Base-by-base conservation (phyloP, 2,113 vertebrate species). In the Gulo gulo region DNA sequence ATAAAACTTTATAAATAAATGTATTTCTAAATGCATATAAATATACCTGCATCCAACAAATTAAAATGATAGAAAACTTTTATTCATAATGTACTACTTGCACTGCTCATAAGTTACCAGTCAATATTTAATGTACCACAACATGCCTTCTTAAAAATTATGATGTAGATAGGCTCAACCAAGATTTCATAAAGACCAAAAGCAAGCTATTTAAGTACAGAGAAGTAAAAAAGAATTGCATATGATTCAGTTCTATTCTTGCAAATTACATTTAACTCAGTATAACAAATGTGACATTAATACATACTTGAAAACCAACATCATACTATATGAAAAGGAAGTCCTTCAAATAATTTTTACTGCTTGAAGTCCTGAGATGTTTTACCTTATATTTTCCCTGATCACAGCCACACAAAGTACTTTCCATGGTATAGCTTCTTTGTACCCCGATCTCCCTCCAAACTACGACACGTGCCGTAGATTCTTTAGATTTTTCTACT, bases 341-440 rank as follows among this genome's bases (percentile, higher is more conserved):
- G 14, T 61, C 45, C 34, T 73, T 10, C 74, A 88, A 84, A 23
- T 57, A 23, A 11, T n/a, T 74, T 52, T 26, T 52, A 74, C 8
- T 42, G 8, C 50, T 74, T 20, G 2, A 84, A 73, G 16, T 39
- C 55, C 50, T 12, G 8, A 81, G 63, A 29, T 45, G 65, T 42
- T 94, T 93, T 99, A 99, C 99, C 99, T 99, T 99, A 24, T 99
- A 99, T 98, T 99, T 99, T 52, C 99, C 99, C 98, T 99, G 99
- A 98, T 99, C 99, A 95, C 99, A 99, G 63, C 99, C 99, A 97
- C 99, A 99, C 82, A 99, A 98, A 0, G 99, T 99, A 98, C 99
- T 99, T 98, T 99, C 99, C 99, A 99, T 99, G 87, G 99, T 99
- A 85, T 99, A 99, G 98, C 99, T 99, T 96, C 99, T 99, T 65